Conservation (phyloP, 1,140 invertebrate genomes). For the Bombus superbus region DNA sequence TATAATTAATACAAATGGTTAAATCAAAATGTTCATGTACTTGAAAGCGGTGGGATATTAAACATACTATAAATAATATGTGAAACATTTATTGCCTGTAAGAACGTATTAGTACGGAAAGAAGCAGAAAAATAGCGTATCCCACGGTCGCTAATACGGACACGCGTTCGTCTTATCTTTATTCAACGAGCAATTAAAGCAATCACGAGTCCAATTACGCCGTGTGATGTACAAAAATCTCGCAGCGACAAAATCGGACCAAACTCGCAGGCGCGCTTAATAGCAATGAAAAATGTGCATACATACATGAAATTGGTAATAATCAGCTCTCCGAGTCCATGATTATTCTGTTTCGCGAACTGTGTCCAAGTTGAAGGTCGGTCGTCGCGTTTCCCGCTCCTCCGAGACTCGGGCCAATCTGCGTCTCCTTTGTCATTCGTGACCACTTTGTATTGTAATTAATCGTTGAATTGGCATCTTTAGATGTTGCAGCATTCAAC, state of each 20-base stretch:
- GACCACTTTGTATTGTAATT: background rate
- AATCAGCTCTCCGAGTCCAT: background rate
- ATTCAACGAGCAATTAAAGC: constrained; percentile 13
- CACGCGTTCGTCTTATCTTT: constrained; percentile 1
- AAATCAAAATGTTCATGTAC: background rate
- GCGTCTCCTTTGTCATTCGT: constrained; percentile 21
- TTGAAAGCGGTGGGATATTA: background rate
- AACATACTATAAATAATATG: too few relatives aligned
- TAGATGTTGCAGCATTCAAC: background rate
- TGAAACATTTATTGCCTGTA: background rate
- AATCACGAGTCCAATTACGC: constrained; percentile 4
- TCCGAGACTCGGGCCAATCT: background rate
- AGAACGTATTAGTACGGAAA: background rate
- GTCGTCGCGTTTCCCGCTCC: constrained; percentile 53
- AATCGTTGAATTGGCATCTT: background rate
- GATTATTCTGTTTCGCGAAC: constrained; percentile 50
- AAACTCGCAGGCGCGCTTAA: background rate
- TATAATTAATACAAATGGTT: too few relatives aligned
- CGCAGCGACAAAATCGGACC: background rate
- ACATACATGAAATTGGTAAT: background rate
- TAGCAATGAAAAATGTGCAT: constrained; percentile 12
- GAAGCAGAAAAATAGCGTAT: background rate
- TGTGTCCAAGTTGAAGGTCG: constrained; percentile 66
- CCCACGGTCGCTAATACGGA: background rate
- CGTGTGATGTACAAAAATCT: background rate